Conservation (phyloP, 1,140 invertebrate species). For the Eupeodes corollae region DNA sequence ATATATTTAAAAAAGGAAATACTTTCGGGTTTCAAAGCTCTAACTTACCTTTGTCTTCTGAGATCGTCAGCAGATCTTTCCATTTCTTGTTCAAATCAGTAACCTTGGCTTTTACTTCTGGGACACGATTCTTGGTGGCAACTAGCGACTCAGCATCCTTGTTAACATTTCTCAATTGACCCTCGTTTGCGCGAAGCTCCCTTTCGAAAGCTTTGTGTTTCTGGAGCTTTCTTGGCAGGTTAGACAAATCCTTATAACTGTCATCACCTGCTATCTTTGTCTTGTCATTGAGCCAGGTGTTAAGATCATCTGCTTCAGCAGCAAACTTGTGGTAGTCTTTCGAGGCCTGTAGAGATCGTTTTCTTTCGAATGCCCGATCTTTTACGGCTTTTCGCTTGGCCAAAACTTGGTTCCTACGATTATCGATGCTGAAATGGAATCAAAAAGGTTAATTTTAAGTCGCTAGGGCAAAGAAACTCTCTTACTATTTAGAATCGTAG, state of each 20-base stretch:
- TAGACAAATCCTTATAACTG: slow-evolving; percentile 82
- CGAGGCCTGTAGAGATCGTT: slow-evolving; percentile 62
- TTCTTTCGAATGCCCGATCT: slow-evolving; percentile 57
- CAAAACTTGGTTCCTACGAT: slow-evolving; percentile 64
- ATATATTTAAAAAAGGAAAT: not conserved
- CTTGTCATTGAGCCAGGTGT: slow-evolving; percentile 87
- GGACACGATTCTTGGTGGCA: slow-evolving; percentile 54
- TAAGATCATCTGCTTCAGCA: slow-evolving; percentile 77
- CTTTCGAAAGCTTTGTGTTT: slow-evolving; percentile 97
- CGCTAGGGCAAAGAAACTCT: slow-evolving; percentile 5
- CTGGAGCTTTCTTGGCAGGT: slow-evolving; percentile 86
- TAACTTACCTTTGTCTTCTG: slow-evolving; percentile 55
- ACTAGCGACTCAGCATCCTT: slow-evolving; percentile 62
- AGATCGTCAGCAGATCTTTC: slow-evolving; percentile 55
- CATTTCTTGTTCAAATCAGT: slow-evolving; percentile 61
- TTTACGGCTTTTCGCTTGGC: slow-evolving; percentile 61
- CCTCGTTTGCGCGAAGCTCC: slow-evolving; percentile 85
- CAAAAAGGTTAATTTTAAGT: not conserved
- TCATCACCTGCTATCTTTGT: slow-evolving; percentile 83
- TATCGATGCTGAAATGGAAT: slow-evolving; percentile 49
- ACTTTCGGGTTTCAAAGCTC: not conserved
- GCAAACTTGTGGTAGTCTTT: slow-evolving; percentile 75
- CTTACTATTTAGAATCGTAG: slow-evolving; percentile 75
- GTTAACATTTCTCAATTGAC: slow-evolving; percentile 72
- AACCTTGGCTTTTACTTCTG: slow-evolving; percentile 53